Evolutionary conservation across 53 echinoderm and acorn worm genomes (phyloP), one percentile per base, ranked within the genome.

Genomic region (Apostichopus leukothele): DNA sequence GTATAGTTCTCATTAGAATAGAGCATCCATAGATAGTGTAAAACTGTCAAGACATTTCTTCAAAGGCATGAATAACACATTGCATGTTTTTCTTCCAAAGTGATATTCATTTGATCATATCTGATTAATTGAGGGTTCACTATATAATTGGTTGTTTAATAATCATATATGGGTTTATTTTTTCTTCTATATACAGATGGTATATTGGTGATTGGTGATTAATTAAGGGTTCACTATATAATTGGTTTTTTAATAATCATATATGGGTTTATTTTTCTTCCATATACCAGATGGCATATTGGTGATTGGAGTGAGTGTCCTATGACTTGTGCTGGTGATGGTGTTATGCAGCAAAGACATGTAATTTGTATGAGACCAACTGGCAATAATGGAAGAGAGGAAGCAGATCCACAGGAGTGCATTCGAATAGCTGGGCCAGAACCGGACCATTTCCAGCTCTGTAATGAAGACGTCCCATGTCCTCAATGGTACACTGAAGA

Each of bases 251-350:
- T 27, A 27, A 27, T 27, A 27, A 27, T 27, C 27, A 27, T 27
- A 27, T 27, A 1, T 27, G 27, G 27, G 27, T 57, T 57, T 4
- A 7, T 57, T 7, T 7, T 57, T 57, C 71, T 68, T 68, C 6
- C 5, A 19, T 16, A 5, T 19, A 6, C 18, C 18, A 96, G 96
- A 25, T 96, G 96, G 96, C 89, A 88, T 75, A 77, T 88, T 9
- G 96, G 97, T 60, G 95, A 97, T 23, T 97, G 97, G 97, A 97
- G 95, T 78, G 90, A 89, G 16, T 97, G 97, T 78, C 95, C 97
- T 10, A 83, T 79, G 54, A 50, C 94, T 6, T 97, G 97, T 90
- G 95, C 89, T 10, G 80, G 83, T n/a, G 95, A 94, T n/a, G 86
- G 88, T 73, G 75, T 87, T 11, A 75, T 87, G 74, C 88, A 87